Base-by-base conservation (phyloP, 2,888 invertebrate species). In the Zonitis immaculata region DNA sequence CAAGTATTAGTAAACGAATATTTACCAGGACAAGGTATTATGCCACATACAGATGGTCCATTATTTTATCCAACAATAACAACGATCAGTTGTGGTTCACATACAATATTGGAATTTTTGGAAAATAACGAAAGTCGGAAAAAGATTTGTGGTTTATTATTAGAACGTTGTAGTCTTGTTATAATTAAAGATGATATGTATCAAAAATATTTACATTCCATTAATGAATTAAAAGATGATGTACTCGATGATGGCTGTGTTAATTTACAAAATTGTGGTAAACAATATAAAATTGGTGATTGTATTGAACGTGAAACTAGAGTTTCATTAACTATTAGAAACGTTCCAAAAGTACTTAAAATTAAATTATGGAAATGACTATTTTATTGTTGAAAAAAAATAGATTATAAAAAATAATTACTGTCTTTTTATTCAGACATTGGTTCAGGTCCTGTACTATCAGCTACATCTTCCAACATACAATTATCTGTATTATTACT, bases 1-100 rank as follows among this genome's bases (percentile, higher is more conserved):
- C 98, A 98, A 79, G 88, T 96, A 1, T 78, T 98, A 28, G 86
- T 98, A 0, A 98, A 98, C 79, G 97, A 98, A 76, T 98, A 98
- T 77, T 74, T 83, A 56, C 81, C 95, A 0, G 92, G 93, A 0
- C 95, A 98, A 77, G 98, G 98, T 11, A 97, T 98, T 56, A 90
- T 98, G 90, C 91, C 97, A 1, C 98, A 99, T 78, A 85, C 90
- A 20, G 99, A 99, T 78, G 99, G 99, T 0, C 90, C 94, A 0
- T 77, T 98, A 12, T 99, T 96, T 74, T 86, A 87, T 74, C 96
- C 97, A 0, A 88, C 88, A 11, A 91, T 99, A 50, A 88, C 94
- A 14, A 99, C 98, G 0, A 87, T 99, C 53, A 91, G 88, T 44
- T 86, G 95, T 64, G 95, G 95, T 0, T 92, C 95, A 0, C 91